Evolutionary conservation across 1,140 invertebrate genomes (phyloP), one percentile per base, ranked within the genome.

Genomic region (Metopolophium dirhodum): DNA sequence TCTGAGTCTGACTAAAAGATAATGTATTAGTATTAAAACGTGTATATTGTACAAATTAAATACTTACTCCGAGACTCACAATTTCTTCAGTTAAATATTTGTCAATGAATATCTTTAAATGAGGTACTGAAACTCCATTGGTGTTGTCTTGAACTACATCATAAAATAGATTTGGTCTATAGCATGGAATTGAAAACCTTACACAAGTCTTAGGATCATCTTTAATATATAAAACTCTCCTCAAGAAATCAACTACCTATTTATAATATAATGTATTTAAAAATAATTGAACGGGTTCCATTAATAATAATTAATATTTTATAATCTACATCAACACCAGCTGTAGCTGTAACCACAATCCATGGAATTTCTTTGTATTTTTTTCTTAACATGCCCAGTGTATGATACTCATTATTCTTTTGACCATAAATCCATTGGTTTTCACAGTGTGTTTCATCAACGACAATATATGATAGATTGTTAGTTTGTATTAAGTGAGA

Each of bases 381-480:
- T 57, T 68, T 35, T 26, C 94, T 92, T 30, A 95, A 68, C 30
- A 41, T 94, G 18, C 97, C 98, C 4, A 99, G 95, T 95, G 97
- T 98, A 7, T 99, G 96, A 95, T 99, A 99, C 95, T 99, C 98
- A 2, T 98, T 98, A 2, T 98, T 98, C 45, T 99, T 96, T 95
- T 99, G 99, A 95, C 99, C 98, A 95, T 99, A 99, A 1, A 99
- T 99, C 99, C 99, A 99, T 94, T 99, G 97, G 95, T 98, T 99
- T 0, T 99, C 98, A 96, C 99, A 99, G 95, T 99, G 99, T 18
- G 98, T 99, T 96, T 99, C 99, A 96, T 99, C 99, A 26, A 99
- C 97, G 41, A 97, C 96, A 94, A 97, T 96, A 94, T 96, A 97
- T 18, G 95, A 95, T 26, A 97, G 94, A 93, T 96, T 95, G 41